Percentiles rank a stretch among this genome's conserved stretches.
These are phyloP conservation scores for Hirundo rustica DNA, from an alignment of 2,797 vertebrate genomes.

Conservation along the genomic window DNA sequence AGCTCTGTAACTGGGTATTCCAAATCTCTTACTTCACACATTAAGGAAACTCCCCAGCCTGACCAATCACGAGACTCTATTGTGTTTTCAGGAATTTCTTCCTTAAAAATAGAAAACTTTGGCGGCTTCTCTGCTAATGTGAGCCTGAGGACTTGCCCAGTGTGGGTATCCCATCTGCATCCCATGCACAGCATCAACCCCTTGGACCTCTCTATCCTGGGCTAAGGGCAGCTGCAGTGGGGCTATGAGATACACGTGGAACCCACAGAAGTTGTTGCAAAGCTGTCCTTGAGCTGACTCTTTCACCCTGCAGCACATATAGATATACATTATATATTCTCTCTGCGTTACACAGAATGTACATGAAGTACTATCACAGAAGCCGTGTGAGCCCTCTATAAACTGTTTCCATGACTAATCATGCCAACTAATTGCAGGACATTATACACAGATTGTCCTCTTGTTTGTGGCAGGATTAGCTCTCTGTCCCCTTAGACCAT, in stretches of 20 bases:
- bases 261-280: background rate
- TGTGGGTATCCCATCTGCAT: background rate
- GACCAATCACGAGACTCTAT: fast-evolving
- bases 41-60: background rate
- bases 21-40: background rate
- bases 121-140: background rate
- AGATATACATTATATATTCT: background rate
- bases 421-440: background rate
- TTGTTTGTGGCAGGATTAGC: background rate
- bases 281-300: background rate
- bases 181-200: background rate
- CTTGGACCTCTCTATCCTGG: background rate
- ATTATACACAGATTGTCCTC: background rate
- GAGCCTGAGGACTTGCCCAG: background rate
- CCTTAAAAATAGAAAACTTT: fast-evolving
- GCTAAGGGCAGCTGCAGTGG: background rate
- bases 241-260: fast-evolving
- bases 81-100: background rate
- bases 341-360: background rate
- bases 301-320: fast-evolving
- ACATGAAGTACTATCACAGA: background rate
- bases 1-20: background rate
- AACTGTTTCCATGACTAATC: background rate
- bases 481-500: background rate
- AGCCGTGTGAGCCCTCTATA: background rate